Percentiles rank a stretch among this genome's conserved stretches.
These are phyloP conservation scores for Drosophila anceps DNA, from an alignment of 2,888 invertebrate genomes.

Conservation along the genomic window DNA sequence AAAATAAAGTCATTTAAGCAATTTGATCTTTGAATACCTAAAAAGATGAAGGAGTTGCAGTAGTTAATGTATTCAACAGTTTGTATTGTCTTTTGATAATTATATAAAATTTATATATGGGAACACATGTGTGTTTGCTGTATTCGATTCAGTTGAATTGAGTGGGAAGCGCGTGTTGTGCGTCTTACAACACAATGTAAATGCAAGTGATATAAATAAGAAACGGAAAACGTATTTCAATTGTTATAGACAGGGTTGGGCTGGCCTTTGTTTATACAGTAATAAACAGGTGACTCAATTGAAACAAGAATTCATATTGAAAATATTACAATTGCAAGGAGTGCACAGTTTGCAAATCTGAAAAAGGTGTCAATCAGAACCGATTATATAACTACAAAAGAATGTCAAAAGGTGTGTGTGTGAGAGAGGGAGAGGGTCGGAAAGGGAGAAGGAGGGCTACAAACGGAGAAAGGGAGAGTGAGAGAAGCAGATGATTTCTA, in stretches of 20 bases:
- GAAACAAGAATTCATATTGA: slow-evolving; percentile 14
- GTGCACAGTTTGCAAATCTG: not conserved
- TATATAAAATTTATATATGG: not conserved
- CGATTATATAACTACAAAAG: slow-evolving; percentile 4
- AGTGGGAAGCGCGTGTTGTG: slow-evolving; percentile 18
- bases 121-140: not conserved
- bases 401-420: not conserved
- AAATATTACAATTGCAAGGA: slow-evolving; percentile 12
- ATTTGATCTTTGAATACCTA: not conserved
- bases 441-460: not conserved
- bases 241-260: slow-evolving; percentile 40
- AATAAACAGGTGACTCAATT: slow-evolving; percentile 36
- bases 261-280: slow-evolving; percentile 34
- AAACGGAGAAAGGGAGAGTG: not conserved
- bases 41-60: not conserved
- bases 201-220: slow-evolving; percentile 34
- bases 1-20: not conserved
- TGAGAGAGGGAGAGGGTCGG: not conserved
- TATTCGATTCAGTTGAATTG: slow-evolving; percentile 3
- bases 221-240: slow-evolving; percentile 29
- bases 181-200: slow-evolving; percentile 41
- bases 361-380: slow-evolving; percentile 31
- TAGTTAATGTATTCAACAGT: not conserved
- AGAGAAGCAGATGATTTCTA: not conserved
- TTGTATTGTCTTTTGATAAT: slow-evolving; percentile 9